Conservation (phyloP, 92 coral and sea anemone species). For the Umimayanthus chanpuru region DNA sequence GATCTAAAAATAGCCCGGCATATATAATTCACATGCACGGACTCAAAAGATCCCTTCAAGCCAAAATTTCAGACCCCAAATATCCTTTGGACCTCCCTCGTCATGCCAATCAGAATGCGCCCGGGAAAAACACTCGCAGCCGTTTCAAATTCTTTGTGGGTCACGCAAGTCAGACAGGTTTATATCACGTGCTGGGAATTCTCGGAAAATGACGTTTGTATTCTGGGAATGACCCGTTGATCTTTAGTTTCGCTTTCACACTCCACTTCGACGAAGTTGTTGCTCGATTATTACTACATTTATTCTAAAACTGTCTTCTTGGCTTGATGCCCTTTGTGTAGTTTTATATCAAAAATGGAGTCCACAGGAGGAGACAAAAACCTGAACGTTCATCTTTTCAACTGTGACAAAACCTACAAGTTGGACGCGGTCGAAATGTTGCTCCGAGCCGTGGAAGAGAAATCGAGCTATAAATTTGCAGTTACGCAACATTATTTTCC, state of each 20-base stretch:
- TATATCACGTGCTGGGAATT: neutral
- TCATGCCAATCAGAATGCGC: too few relatives aligned
- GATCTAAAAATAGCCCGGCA: too few relatives aligned
- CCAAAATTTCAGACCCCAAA: too few relatives aligned
- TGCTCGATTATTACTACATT: neutral
- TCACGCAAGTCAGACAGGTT: too few relatives aligned
- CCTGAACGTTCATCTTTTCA: slow-evolving; percentile 65
- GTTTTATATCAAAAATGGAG: slow-evolving; percentile 4
- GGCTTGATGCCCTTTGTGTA: neutral
- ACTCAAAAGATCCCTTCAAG: too few relatives aligned
- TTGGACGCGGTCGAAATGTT: slow-evolving; percentile 61
- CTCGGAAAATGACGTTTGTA: neutral
- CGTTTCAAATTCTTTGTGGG: too few relatives aligned
- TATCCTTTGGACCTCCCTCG: too few relatives aligned
- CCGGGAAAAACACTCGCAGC: too few relatives aligned
- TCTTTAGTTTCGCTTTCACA: slow-evolving; percentile 17
- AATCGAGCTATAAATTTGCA: neutral
- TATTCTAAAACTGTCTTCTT: neutral
- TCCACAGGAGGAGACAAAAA: neutral
- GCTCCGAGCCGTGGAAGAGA: slow-evolving; percentile 40
- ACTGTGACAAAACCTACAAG: slow-evolving; percentile 74
- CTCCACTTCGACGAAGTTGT: neutral
- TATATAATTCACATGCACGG: too few relatives aligned
- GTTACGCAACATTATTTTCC: slow-evolving; percentile 15
- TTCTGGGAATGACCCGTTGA: slow-evolving; percentile 7